phyloP scores from a whole-genome alignment of 2,888 invertebrate species.

The Scaptomyza reducta region DNA sequence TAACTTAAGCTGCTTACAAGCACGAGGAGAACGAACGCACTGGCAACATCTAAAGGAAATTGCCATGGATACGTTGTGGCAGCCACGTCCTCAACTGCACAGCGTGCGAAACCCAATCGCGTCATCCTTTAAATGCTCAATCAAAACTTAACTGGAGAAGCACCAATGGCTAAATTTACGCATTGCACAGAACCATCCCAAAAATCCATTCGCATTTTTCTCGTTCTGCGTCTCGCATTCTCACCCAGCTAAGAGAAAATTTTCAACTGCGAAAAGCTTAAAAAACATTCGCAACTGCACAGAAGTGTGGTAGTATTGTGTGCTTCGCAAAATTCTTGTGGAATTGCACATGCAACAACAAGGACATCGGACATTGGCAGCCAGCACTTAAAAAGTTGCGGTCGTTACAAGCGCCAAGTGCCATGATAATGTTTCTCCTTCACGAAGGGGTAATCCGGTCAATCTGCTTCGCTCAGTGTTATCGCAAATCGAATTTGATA shows the following conservation, averaged over 20 bases:
- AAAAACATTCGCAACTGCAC: background rate
- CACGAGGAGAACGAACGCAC: constrained; percentile 12
- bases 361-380: constrained; percentile 27
- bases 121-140: constrained; percentile 71
- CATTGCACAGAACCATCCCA: constrained; percentile 28
- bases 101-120: constrained; percentile 50
- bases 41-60: constrained; percentile 40
- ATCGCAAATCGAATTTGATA: constrained; percentile 55
- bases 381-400: constrained; percentile 58
- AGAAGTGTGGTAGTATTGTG: background rate
- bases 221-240: background rate
- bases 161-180: constrained; percentile 65
- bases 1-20: constrained; percentile 64
- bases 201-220: constrained; percentile 16
- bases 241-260: constrained; percentile 22
- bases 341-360: constrained; percentile 28
- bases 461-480: constrained; percentile 38
- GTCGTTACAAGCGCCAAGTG: constrained; percentile 38
- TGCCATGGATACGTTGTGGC: constrained; percentile 50
- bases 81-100: constrained; percentile 26
- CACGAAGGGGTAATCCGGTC: constrained; percentile 21
- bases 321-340: constrained; percentile 50
- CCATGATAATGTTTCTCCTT: constrained; percentile 26
- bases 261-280: constrained; percentile 50
- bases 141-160: constrained; percentile 58